Evolutionary conservation across 2,113 vertebrate species (phyloP), one percentile per base, ranked within the genome.

Genomic region (Anthoscopus minutus): DNA sequence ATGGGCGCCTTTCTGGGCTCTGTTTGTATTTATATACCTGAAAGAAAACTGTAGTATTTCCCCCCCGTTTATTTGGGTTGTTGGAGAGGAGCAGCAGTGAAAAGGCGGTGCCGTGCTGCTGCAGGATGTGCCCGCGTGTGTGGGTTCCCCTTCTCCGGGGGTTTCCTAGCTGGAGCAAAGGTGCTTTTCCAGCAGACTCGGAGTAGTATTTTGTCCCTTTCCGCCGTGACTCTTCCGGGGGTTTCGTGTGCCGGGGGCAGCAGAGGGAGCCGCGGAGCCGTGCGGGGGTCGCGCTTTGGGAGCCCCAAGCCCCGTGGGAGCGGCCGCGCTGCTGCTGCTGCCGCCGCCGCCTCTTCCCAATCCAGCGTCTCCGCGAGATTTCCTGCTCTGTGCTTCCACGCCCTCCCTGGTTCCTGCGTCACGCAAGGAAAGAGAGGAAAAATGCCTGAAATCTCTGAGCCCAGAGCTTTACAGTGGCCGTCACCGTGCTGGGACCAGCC

Each of bases 331-430:
- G 53, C 38, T n/a, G 31, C 72, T 89, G 60, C 54, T 81, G 60
- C 40, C n/a, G 6, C 12, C 7, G 51, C 80, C 3, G 25, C 80
- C 85, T 37, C 73, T 40, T 85, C 51, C 31, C 56, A 70, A 66
- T 70, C 71, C 65, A 4, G 64, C 4, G 28, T 37, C 87, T 76
- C 76, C 5, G 5, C 73, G 58, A 80, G 17, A 9, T 74, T 94
- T 87, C 92, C 95, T 85, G 90, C 86, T 69, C 93, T 60, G 74
- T 76, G 65, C 50, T 60, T 71, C 91, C 88, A 17, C 85, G 4
- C 71, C 73, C 88, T 56, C 70, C 33, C 67, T 1, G 2, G 6
- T 48, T 79, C 88, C 69, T 5, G 12, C 65, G 76, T 25, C 25
- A 48, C 31, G 10, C 14, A 48, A 91, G 77, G 66, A 86, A 64